A percentile compares a stretch with the other conserved stretches of the same genome.
These are phyloP conservation scores for Epicauta chinensis DNA, from an alignment of 1,140 invertebrate genomes.

Conservation along the genomic window DNA sequence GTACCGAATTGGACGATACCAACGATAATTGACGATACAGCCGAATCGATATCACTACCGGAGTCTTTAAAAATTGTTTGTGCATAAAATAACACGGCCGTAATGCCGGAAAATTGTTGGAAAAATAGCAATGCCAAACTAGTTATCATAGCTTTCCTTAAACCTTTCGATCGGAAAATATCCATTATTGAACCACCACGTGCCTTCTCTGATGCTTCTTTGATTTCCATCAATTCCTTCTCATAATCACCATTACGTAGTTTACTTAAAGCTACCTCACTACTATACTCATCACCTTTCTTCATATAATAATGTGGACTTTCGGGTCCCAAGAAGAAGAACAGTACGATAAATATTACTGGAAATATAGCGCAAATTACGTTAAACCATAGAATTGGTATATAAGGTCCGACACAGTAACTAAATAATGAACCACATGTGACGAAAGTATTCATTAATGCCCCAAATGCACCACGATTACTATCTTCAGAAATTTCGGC, in stretches of 20 bases:
- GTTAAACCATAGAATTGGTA: slow-evolving; percentile 58
- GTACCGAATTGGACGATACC: slow-evolving; percentile 65
- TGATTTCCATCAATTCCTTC: slow-evolving; percentile 24
- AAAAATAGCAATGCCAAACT: slow-evolving; percentile 62
- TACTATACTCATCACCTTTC: too few relatives aligned
- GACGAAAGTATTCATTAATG: slow-evolving; percentile 70
- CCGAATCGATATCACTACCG: slow-evolving; percentile 49
- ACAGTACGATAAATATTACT: slow-evolving; percentile 54
- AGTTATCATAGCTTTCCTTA: slow-evolving; percentile 60
- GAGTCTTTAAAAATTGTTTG: slow-evolving; percentile 62
- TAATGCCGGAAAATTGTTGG: slow-evolving; percentile 75
- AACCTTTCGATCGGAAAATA: slow-evolving; percentile 48
- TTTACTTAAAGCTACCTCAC: slow-evolving; percentile 54
- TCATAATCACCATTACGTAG: slow-evolving; percentile 54
- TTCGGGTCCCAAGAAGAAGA: slow-evolving; percentile 71
- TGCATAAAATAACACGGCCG: slow-evolving; percentile 76
- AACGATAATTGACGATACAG: slow-evolving; percentile 68
- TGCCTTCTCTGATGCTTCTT: slow-evolving; percentile 19
- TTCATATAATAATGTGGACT: slow-evolving; percentile 64
- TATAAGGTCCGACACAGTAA: slow-evolving; percentile 66
- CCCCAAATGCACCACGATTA: slow-evolving; percentile 67
- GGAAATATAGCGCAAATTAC: slow-evolving; percentile 53
- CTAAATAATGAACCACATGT: slow-evolving; percentile 66
- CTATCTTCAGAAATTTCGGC: slow-evolving; percentile 76
- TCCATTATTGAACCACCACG: slow-evolving; percentile 47